Conservation (phyloP, 2,113 vertebrate genomes). For the Chrysochloris asiatica region DNA sequence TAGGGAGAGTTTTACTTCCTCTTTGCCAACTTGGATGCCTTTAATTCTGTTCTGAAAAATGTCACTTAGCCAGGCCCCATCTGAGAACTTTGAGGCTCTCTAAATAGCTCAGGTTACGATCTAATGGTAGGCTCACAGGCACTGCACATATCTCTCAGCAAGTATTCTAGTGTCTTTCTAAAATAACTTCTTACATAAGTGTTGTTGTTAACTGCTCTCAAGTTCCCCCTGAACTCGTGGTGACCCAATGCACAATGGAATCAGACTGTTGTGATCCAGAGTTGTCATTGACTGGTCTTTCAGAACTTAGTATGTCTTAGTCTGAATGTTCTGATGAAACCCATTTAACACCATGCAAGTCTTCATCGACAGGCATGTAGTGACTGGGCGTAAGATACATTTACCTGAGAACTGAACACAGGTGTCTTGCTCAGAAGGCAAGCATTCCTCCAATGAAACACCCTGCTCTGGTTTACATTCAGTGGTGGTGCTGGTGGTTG, state of each 20-base stretch:
- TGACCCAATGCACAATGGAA: neutral
- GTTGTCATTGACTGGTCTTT: neutral
- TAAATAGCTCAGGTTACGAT: constrained; percentile 53
- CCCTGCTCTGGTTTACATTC: too few relatives aligned
- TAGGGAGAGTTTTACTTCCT: too few relatives aligned
- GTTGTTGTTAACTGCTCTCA: neutral
- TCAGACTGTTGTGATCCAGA: neutral
- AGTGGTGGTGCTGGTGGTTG: too few relatives aligned
- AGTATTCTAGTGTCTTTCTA: constrained; percentile 63
- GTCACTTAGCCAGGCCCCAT: neutral
- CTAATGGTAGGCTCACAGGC: neutral
- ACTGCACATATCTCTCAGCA: constrained; percentile 50
- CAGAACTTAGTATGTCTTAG: neutral
- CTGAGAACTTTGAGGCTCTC: neutral
- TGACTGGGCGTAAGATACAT: neutral
- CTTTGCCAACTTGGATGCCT: too few relatives aligned
- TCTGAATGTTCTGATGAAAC: neutral
- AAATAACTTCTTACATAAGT: constrained; percentile 73
- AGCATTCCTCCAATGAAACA: neutral
- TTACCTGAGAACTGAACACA: neutral
- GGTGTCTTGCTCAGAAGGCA: neutral
- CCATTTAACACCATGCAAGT: neutral
- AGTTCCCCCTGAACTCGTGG: neutral
- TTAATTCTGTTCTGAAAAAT: neutral
- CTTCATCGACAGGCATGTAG: neutral